A percentile compares a stretch with the other conserved stretches of the same genome.
Evolutionary conservation across 1,140 invertebrate genomes (phyloP).

Genomic region (Cydia pomonella): DNA sequence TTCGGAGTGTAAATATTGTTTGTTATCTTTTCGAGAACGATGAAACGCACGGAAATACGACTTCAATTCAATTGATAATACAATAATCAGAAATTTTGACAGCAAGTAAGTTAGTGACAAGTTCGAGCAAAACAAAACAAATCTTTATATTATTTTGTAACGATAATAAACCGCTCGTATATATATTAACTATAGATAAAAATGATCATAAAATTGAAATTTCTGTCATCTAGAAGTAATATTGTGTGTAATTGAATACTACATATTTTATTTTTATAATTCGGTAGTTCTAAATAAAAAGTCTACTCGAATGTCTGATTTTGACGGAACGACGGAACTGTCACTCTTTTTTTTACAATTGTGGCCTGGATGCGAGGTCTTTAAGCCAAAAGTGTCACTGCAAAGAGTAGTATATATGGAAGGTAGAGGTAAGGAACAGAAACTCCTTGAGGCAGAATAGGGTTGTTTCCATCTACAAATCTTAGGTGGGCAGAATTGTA

Average conservation of each 20-base stretch:
- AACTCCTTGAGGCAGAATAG: too few species aligned
- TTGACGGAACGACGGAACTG: background rate
- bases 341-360: background rate
- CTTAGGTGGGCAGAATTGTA: too few species aligned
- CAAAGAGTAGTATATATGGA: too few species aligned
- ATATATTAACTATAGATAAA: background rate
- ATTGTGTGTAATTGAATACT: background rate
- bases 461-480: too few species aligned
- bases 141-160: background rate
- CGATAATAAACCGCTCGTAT: background rate
- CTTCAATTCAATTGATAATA: background rate
- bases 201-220: background rate
- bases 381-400: too few species aligned
- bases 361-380: background rate
- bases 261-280: background rate
- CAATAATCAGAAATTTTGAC: slow-evolving; percentile 15
- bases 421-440: too few species aligned
- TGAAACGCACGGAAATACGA: background rate
- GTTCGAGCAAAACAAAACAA: background rate
- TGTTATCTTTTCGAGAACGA: slow-evolving; percentile 19
- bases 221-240: background rate
- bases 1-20: slow-evolving; percentile 15
- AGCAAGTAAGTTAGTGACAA: slow-evolving; percentile 8
- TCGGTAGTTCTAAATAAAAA: background rate
- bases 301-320: slow-evolving; percentile 4